Base-by-base conservation (phyloP, 35 echinoderm and acorn worm species). In the Hemicentrotus pulcherrimus region DNA sequence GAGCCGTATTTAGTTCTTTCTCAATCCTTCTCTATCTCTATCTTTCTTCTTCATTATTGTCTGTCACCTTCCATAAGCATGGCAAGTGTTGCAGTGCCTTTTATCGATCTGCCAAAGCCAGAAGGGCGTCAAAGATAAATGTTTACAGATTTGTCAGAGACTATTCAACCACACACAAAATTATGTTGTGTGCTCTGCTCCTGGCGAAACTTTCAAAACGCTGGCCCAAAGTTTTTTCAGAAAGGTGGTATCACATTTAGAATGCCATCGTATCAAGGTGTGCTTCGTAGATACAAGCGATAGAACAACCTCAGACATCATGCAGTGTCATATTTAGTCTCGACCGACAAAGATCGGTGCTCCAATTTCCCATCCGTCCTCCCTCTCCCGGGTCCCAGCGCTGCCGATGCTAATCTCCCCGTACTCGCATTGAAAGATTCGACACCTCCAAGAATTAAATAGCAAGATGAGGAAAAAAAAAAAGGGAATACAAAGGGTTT, bases 361-460 rank as follows among this genome's bases (percentile, higher is more conserved):
- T 90, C 88, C 32, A 90, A 90, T 90, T 90, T 30, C 24, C 88
- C 24, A 90, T 45, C 88, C 32, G 88, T 90, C 65, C 24, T 90
- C 12, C 88, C 88, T 90, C 52, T 45, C 12, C 32, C 88, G 46
- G 86, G 32, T 78, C 24, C 65, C 32, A 90, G 0, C 31, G 32
- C 46, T 30, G 31, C 88, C 32, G 88, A 90, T 90, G 32, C n/a
- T 90, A 90, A 90, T 90, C 88, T 90, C 32, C 18, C 32, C 88
- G 18, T 90, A 10, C 32, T 22, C 19, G 32, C 24, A 90, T 13
- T 90, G 88, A 90, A 90, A 90, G 88, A 90, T 90, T 45, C 31
- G 31, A 90, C 88, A 90, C 88, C 88, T 78, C 32, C 32, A 47
- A 90, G 32, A 35, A 90, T 45, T 90, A 90, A 89, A 89, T 15